Base-by-base conservation (phyloP, 35 echinoderm and acorn worm genomes). In the Amphiura filiformis region DNA sequence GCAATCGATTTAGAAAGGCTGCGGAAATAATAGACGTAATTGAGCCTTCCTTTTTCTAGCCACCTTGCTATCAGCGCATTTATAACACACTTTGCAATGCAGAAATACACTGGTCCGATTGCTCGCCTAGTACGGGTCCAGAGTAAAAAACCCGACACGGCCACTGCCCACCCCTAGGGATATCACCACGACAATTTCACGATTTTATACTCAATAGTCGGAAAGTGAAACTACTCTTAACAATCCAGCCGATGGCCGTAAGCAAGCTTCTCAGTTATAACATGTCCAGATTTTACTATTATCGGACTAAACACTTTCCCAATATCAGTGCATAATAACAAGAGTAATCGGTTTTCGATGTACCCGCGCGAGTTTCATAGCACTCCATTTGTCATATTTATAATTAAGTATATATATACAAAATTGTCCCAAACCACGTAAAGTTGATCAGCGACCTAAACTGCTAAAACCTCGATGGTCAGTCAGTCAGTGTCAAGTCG, bases 11-110 rank as follows among this genome's bases (percentile, higher is more conserved):
- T 70, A 70, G 61, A 70, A 47, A 47, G 41, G 41, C 61, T 26
- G 61, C 61, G 61, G 61, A 70, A 70, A 70, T 70, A 70, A 70
- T 13, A 70, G 61, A 70, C 28, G 61, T 70, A 70, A 70, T 70
- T 70, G 61, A 70, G 61, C 61, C 61, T 70, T 70, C 61, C 61
- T 30, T 2, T 20, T 52, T 70, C 41, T 70, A 30, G 61, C 61
- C 61, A 70, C 61, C 61, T 70, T 70, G 15, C 15, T 70, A 70
- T 30, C 15, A 70, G 61, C 61, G 26, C 61, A 13, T 23, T 52
- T 30, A 13, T 70, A 70, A 3, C 61, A 30, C 61, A 3, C 61
- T 70, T 4, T 70, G 20, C 61, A 26, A 18, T 70, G 61, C 28
- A 30, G 15, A 70, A 70, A 70, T 52, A 30, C 61, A 18, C 61